Conservation (phyloP, 2,888 invertebrate genomes). For the Cephonodes hylas region DNA sequence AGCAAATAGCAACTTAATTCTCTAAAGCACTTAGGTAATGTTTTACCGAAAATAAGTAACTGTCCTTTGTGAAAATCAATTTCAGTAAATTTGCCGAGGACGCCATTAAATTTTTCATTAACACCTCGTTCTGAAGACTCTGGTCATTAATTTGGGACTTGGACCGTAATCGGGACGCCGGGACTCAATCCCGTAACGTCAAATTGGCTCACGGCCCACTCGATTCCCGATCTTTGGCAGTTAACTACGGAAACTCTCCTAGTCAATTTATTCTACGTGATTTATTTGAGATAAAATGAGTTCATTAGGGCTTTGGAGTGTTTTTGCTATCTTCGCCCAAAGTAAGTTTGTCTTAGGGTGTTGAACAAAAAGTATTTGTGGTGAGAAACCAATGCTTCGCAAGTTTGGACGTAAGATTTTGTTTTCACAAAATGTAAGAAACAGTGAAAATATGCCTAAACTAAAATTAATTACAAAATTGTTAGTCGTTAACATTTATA, state of each 20-base stretch:
- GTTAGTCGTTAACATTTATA: too few species aligned
- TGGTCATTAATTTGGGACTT: conserved; percentile 61
- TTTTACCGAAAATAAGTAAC: conserved; percentile 2
- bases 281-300: conserved; percentile 43
- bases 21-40: neutral
- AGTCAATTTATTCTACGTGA: conserved; percentile 23
- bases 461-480: too few species aligned
- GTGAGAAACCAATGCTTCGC: too few species aligned
- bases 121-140: conserved; percentile 40
- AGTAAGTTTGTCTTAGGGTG: conserved; percentile 46
- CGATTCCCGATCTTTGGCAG: conserved; percentile 40
- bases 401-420: too few species aligned
- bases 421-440: too few species aligned
- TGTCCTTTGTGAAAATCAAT: conserved; percentile 57
- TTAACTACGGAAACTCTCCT: conserved; percentile 36
- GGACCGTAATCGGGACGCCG: conserved; percentile 56
- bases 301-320: conserved; percentile 55
- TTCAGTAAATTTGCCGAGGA: conserved; percentile 40
- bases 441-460: too few species aligned
- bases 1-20: neutral
- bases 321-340: conserved; percentile 56
- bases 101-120: conserved; percentile 69
- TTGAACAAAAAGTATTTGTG: too few species aligned
- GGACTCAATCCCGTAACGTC: conserved; percentile 41
- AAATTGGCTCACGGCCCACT: conserved; percentile 58